Evolutionary conservation across 2,888 invertebrate species (phyloP).

Genomic region (Timema cristinae): DNA sequence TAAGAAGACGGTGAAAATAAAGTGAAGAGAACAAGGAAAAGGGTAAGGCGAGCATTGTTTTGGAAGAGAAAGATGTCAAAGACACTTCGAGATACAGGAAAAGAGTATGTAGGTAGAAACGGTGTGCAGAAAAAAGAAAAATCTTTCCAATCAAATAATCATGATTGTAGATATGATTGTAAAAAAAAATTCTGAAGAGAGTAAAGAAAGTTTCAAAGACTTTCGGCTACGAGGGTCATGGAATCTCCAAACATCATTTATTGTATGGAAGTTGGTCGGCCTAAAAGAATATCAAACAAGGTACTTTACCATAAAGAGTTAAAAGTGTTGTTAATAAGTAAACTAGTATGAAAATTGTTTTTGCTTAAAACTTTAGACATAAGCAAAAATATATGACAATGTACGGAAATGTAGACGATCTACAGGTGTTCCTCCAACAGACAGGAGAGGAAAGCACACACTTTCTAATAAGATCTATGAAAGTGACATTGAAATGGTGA

Average conservation of each 20-base stretch:
- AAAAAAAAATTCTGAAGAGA: not conserved
- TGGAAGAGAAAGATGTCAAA: no score
- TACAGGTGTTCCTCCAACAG: no score
- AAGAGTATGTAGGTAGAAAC: not conserved
- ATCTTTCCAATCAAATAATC: not conserved
- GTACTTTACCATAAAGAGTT: not conserved
- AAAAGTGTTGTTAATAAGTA: not conserved
- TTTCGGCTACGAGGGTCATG: constrained; percentile 10
- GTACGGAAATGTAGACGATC: no score
- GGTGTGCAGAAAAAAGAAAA: not conserved
- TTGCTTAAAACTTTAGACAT: constrained; percentile 5
- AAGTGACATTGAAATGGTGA: no score
- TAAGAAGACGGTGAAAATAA: no score
- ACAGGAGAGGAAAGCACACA: no score
- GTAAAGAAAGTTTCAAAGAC: not conserved
- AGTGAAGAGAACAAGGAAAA: no score
- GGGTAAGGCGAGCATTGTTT: no score
- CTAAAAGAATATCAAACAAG: not conserved
- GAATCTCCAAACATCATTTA: constrained; percentile 7
- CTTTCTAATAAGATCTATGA: no score
- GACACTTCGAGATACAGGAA: not conserved
- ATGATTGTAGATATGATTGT: no score
- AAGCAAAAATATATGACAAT: constrained; percentile 6
- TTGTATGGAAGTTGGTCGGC: constrained; percentile 3
- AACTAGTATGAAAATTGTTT: not conserved